Evolutionary conservation across 1,140 invertebrate species (phyloP).

Genomic region (Oscheius sp.): DNA sequence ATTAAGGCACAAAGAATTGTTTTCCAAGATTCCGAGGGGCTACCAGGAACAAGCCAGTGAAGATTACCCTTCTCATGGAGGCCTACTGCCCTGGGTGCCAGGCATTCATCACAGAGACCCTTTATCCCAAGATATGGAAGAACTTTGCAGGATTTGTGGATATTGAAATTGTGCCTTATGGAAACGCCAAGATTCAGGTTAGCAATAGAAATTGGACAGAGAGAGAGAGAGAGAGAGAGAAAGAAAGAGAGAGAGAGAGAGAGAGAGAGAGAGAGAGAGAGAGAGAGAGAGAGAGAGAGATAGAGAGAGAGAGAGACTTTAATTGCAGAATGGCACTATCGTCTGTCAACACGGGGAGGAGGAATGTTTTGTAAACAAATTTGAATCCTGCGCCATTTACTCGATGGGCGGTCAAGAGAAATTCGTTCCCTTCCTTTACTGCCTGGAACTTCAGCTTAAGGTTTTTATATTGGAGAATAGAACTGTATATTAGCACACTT

Average conservation of each 20-base stretch:
- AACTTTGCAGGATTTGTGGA: conserved; percentile 27
- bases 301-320: neutral
- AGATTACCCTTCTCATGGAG: conserved; percentile 31
- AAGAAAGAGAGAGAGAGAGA: neutral
- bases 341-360: conserved; percentile 33
- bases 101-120: conserved; percentile 18
- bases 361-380: conserved; percentile 31
- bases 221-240: neutral
- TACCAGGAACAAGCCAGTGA: conserved; percentile 16
- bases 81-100: conserved; percentile 33
- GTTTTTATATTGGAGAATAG: neutral
- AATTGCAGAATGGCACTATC: conserved; percentile 21
- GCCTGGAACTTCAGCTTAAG: neutral
- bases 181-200: conserved; percentile 14
- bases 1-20: neutral
- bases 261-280: neutral
- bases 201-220: neutral
- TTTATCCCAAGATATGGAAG: conserved; percentile 17
- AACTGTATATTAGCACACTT: neutral
- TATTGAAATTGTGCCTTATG: conserved; percentile 33
- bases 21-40: conserved; percentile 4
- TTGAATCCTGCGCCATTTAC: conserved; percentile 29
- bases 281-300: neutral
- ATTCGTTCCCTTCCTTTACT: neutral
- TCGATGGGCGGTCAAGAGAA: neutral